Conservation (phyloP, 2,888 invertebrate species). For the Diarsia brunnea region DNA sequence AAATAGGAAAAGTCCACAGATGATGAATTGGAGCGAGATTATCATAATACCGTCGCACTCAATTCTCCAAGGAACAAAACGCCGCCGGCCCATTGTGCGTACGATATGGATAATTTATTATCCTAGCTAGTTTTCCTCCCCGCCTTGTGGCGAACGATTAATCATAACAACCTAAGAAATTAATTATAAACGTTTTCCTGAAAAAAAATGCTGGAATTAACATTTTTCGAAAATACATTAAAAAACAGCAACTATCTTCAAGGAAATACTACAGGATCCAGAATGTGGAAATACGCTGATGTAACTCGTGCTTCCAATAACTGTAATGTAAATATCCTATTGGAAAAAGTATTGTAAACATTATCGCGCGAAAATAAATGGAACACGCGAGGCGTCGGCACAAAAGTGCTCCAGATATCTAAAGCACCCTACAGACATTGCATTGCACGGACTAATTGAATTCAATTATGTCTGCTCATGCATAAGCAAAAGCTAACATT, state of each 20-base stretch:
- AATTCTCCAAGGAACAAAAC: constrained; percentile 70
- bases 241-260: background rate
- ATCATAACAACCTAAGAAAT: constrained; percentile 69
- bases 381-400: background rate
- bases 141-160: constrained; percentile 61
- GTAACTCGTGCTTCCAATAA: constrained; percentile 17
- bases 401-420: constrained; percentile 12
- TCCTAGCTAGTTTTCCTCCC: constrained; percentile 52
- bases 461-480: constrained; percentile 15
- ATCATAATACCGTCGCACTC: constrained; percentile 65
- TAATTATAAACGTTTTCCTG: constrained; percentile 64
- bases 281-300: constrained; percentile 7
- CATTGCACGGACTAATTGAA: constrained; percentile 24
- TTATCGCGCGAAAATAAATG: background rate
- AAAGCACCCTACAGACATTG: constrained; percentile 2
- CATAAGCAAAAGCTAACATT: constrained; percentile 8
- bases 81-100: constrained; percentile 66
- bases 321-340: constrained; percentile 33
- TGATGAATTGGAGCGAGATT: constrained; percentile 73
- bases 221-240: constrained; percentile 29
- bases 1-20: constrained; percentile 63
- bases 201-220: constrained; percentile 52
- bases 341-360: constrained; percentile 23
- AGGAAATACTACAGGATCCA: constrained; percentile 16
- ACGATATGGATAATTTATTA: constrained; percentile 69